These are phyloP conservation scores for Patella pellucida DNA, from an alignment of 2,888 invertebrate genomes.

Conservation along the genomic window DNA sequence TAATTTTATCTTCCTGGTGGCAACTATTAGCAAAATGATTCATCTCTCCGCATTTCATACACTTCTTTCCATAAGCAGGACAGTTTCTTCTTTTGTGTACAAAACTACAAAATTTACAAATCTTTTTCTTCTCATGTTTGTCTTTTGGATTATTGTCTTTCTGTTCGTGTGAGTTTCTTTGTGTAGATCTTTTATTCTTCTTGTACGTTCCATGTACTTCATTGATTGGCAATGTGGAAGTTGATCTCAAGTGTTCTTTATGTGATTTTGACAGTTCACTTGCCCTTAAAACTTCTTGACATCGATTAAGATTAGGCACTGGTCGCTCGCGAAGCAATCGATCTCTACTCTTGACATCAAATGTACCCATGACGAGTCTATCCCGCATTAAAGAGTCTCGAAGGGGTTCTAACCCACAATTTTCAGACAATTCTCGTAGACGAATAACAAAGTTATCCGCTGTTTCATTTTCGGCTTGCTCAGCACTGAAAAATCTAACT, in stretches of 20 bases:
- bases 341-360: background rate
- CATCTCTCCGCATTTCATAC: slow-evolving; percentile 30
- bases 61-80: slow-evolving; percentile 42
- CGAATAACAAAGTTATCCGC: background rate
- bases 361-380: background rate
- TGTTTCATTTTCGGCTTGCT: slow-evolving; percentile 1
- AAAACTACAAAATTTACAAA: slow-evolving; percentile 35
- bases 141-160: background rate
- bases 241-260: slow-evolving; percentile 10
- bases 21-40: slow-evolving; percentile 36
- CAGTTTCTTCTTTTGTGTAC: slow-evolving; percentile 36
- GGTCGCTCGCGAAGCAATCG: background rate
- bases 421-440: background rate
- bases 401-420: background rate
- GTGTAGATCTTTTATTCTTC: too few relatives aligned
- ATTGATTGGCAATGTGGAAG: background rate
- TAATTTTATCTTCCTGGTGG: background rate
- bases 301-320: background rate
- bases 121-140: slow-evolving; percentile 8
- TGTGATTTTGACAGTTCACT: slow-evolving; percentile 1
- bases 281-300: background rate
- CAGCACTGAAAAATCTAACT: slow-evolving; percentile 8
- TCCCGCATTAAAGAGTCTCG: too few relatives aligned
- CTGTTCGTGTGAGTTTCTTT: too few relatives aligned
- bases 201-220: background rate